Conservation (phyloP, 2,888 invertebrate species). For the Pimpla rufipes region DNA sequence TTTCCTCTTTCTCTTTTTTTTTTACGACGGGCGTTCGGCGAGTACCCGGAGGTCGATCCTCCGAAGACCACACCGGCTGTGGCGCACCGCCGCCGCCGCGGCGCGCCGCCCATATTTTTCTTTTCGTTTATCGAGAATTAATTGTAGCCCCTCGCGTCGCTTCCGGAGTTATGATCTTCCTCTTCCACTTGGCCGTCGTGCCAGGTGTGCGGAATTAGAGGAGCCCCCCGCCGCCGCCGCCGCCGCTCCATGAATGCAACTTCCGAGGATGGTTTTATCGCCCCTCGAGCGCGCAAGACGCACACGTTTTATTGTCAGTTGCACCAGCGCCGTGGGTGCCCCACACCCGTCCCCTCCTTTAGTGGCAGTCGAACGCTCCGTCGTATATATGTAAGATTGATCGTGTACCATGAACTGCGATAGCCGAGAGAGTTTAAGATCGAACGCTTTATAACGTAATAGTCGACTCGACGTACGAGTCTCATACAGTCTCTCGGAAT, state of each 20-base stretch:
- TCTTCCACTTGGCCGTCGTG: conserved; percentile 46
- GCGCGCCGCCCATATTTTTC: conserved; percentile 47
- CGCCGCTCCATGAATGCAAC: conserved; percentile 36
- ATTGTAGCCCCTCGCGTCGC: conserved; percentile 45
- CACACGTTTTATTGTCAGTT: conserved; percentile 1
- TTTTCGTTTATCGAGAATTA: conserved; percentile 67
- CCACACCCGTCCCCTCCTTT: conserved; percentile 7
- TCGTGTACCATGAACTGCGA: background rate
- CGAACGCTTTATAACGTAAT: conserved; percentile 25
- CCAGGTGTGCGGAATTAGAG: conserved; percentile 67
- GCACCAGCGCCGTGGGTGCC: background rate
- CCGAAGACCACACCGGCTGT: conserved; percentile 36
- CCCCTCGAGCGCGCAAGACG: background rate
- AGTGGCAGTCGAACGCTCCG: conserved; percentile 18
- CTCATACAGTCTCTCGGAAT: background rate
- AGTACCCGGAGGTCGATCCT: conserved; percentile 19
- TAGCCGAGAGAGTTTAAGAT: background rate
- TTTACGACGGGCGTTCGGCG: conserved; percentile 21
- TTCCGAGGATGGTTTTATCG: conserved; percentile 13
- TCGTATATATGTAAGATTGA: conserved; percentile 13
- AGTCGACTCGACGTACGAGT: background rate
- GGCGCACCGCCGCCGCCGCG: too few relatives aligned
- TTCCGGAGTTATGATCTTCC: conserved; percentile 54
- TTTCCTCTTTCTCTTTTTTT: conserved; percentile 53
- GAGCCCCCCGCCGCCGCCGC: background rate